Evolutionary conservation across 2,113 vertebrate species (phyloP), one percentile per base, ranked within the genome.

Genomic region (Hippocampus zosterae): DNA sequence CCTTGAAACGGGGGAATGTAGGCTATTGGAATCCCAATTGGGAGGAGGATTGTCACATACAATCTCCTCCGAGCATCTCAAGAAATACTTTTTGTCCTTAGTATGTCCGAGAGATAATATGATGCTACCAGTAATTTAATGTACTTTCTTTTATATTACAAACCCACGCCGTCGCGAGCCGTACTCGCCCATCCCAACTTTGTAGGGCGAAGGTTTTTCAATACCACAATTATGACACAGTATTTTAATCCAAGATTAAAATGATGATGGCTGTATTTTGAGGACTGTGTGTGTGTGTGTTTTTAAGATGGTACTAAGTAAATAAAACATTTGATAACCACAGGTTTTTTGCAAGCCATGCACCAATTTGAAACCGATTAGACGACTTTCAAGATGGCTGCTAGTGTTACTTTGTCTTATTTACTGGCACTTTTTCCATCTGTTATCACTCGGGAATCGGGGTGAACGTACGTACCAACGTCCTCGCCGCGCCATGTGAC

Each of bases 1-100:
- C 90, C 90, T 90, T 91, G 86, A 90, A 85, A 72, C 71, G 63
- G 61, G 61, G 55, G 75, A 84, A 90, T 89, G 74, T 85, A 86
- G 87, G 86, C 81, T 85, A 82, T 59, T 74, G 78, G 88, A 88
- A 87, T 89, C 82, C 87, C 85, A 88, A 84, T 85, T 70, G 81
- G 78, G 78, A 85, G 56, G 62, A 46, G 42, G 42, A 65, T 46
- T 65, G 42, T 86, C 80, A 64, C 71, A 78, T 27, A 33, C 68
- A 46, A 21, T 61, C 77, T 77, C 72, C 41, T 80, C 64, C 41
- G 25, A 46, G 59, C 69, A 70, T 79, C 65, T 44, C 29, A 65
- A 74, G 63, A 16, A 64, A 71, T 42, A 64, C 23, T 44, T 75
- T 78, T 76, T 65, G 68, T 81, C 76, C 82, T 84, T 12, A 18